Evolutionary conservation across 1,140 invertebrate genomes (phyloP), one percentile per base, ranked within the genome.

Genomic region (Diachasmimorpha longicaudata): DNA sequence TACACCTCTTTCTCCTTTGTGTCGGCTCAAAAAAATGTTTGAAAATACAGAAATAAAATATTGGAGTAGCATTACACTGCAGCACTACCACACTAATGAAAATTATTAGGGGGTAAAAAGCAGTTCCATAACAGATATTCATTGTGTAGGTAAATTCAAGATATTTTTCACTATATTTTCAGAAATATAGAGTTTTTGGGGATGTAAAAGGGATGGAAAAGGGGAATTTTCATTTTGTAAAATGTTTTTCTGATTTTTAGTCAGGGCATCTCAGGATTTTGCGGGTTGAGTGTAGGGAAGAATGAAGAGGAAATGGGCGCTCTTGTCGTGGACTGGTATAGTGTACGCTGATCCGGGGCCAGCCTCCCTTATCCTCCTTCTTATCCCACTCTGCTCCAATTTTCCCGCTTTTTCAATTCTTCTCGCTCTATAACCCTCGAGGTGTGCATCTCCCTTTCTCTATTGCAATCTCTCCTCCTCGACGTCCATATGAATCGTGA

Each of bases 381-480:
- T 25, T 72, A 36, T 55, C 31, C 52, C 70, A 36, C 70, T 55
- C 14, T n/a, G 58, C 23, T 25, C 58, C 23, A 23, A 23, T 63
- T 63, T 31, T 25, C 70, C 13, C 21, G 37, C 36, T 75, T 75
- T 48, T 75, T 75, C 74, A 75, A 75, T 63, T 75, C 68, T 75
- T 55, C 55, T 74, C 73, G 63, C 73, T 74, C 55, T 74, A 74
- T 74, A 74, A 74, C 73, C 73, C 72, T 37, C 58, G 31, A 2
- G 21, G 58, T 25, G 19, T 23, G 23, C 23, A 55, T 25, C 58
- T 48, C 36, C 0, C 46, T 6, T 55, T 25, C 58, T 48, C 36
- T 6, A 25, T 6, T 55, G 36, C 36, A 66, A 19, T 31, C n/a
- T n/a, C n/a, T n/a, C n/a, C n/a, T n/a, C n/a, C n/a, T n/a, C n/a